Base-by-base conservation (phyloP, 2,888 invertebrate genomes). In the Xestia sexstrigata region DNA sequence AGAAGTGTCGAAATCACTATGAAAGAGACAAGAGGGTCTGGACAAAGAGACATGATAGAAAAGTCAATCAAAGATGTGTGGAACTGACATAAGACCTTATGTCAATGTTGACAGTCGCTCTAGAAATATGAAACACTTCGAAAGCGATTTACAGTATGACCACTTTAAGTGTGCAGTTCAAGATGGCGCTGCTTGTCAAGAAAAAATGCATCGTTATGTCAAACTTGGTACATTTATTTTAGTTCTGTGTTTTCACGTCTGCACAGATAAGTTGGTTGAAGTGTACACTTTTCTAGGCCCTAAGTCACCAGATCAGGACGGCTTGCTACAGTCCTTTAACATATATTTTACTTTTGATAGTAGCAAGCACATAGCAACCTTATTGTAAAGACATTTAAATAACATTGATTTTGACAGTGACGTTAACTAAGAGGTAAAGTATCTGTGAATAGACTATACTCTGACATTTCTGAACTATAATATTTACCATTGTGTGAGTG, bases 401-500 rank as follows among this genome's bases (percentile, higher is more conserved):
- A 4, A 30, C 17, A 42, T 26, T 26, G 9, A 20, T 35, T 35
- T 62, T 62, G 62, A 20, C 60, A 30, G 20, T 30, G 30, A 60
- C 8, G 30, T 60, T 0, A 30, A 35, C 20, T 30, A 20, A 20
- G 58, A 58, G 30, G 30, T 60, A 20, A 60, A 60, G 0, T 62
- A 35, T 11, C 35, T 62, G 20, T 62, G 5, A 20, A 35, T 5
- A 30, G 35, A 35, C 30, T 11, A 20, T 45, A 45, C 0, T 55
- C 2, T 23, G 5, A 55, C 8, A 30, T 71, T 80, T 55, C 6
- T 60, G 9, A 35, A 62, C 55, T 30, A 55, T 78, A 55, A 39
- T 26, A 35, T 62, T 62, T n/a, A 77, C 8, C 52, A 58, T 11
- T 15, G 26, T 66, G 52, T 62, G 55, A 35, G 26, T 47, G 70